These are phyloP conservation scores for Muscicapa comitata DNA, from an alignment of 2,797 vertebrate genomes.

Conservation along the genomic window DNA sequence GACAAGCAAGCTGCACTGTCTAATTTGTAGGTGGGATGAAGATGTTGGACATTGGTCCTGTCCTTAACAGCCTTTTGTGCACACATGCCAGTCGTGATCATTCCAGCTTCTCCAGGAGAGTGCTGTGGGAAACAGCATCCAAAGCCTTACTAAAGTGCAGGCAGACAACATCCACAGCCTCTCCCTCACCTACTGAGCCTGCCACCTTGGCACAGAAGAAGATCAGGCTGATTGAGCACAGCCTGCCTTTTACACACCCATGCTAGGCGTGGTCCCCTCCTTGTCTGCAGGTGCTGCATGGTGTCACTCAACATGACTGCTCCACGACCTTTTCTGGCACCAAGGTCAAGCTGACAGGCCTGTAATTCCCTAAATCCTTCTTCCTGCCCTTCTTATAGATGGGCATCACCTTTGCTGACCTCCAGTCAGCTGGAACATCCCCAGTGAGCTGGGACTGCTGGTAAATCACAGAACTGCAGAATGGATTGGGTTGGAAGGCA, in stretches of 20 bases:
- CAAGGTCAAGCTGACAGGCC: background rate
- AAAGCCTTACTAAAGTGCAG: background rate
- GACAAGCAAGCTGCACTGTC: background rate
- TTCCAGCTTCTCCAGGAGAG: background rate
- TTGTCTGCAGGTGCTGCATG: accelerated
- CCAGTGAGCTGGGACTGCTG: background rate
- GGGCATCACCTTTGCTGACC: background rate
- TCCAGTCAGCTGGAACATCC: background rate
- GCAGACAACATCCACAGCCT: background rate
- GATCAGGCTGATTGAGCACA: background rate
- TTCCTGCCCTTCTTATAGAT: background rate
- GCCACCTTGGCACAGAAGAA: background rate
- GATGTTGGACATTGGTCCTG: background rate
- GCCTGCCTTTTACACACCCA: background rate
- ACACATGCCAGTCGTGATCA: too few relatives aligned
- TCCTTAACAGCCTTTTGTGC: background rate
- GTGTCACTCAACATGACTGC: background rate
- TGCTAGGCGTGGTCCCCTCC: background rate
- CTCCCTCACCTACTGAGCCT: background rate
- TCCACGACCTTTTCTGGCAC: background rate
- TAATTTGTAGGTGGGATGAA: background rate
- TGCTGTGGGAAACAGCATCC: background rate
- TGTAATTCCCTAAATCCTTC: background rate
- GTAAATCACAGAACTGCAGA: background rate
- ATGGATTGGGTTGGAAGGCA: background rate